Evolutionary conservation across 2,113 vertebrate genomes (phyloP).

Genomic region (Melanerpes formicivorus): DNA sequence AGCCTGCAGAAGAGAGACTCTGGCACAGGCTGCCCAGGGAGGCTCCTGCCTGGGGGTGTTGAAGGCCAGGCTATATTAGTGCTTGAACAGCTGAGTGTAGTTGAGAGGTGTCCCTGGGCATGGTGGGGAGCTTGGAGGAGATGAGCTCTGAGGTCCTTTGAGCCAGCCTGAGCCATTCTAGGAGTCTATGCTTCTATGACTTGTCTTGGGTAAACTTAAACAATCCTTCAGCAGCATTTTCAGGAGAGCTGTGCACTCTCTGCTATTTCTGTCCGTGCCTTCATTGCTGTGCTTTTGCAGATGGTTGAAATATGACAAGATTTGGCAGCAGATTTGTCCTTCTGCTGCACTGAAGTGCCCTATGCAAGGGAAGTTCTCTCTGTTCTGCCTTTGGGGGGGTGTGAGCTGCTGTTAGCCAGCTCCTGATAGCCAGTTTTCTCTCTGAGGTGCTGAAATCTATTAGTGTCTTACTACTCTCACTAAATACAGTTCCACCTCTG

Average conservation of each 20-base stretch:
- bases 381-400: not conserved
- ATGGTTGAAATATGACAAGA: not conserved
- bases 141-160: no score
- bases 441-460: not conserved
- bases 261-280: not conserved
- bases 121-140: no score
- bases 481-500: not conserved
- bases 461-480: not conserved
- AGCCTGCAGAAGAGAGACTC: no score
- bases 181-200: no score
- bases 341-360: not conserved
- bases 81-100: no score
- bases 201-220: not conserved
- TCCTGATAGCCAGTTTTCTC: not conserved
- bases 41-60: no score
- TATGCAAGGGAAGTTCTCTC: not conserved
- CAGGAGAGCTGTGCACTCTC: not conserved
- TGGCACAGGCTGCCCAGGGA: no score
- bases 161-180: no score
- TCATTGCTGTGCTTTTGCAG: not conserved
- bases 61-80: no score
- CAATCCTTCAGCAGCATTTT: not conserved
- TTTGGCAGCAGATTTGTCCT: not conserved
- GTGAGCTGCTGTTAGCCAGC: not conserved
- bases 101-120: no score